Evolutionary conservation across 2,888 invertebrate species (phyloP).

Genomic region (Xestia c-nigrum): DNA sequence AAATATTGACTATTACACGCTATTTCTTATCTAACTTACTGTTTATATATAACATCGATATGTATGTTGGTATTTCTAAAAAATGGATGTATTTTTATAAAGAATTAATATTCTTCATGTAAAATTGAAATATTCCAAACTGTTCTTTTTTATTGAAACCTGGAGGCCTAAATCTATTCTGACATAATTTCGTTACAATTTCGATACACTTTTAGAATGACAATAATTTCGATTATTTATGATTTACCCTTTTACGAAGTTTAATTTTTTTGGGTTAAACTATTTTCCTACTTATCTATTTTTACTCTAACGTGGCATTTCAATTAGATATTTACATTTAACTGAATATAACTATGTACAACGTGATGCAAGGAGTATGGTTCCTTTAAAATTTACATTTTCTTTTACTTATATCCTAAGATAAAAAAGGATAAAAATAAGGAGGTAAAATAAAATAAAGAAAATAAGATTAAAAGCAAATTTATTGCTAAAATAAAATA

Average conservation of each 20-base stretch:
- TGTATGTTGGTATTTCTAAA: constrained; percentile 89
- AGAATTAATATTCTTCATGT: constrained; percentile 72
- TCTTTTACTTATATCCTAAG: constrained; percentile 74
- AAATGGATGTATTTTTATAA: constrained; percentile 80
- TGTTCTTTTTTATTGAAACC: constrained; percentile 68
- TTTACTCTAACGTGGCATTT: constrained; percentile 74
- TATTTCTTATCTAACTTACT: constrained; percentile 81
- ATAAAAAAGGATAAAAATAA: constrained; percentile 72
- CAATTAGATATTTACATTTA: constrained; percentile 80
- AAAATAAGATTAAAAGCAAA: constrained; percentile 89
- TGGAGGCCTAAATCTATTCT: constrained; percentile 81
- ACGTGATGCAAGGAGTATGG: constrained; percentile 89
- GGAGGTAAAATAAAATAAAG: constrained; percentile 82
- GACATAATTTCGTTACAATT: constrained; percentile 78
- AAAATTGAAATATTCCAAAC: constrained; percentile 77
- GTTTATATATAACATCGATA: constrained; percentile 89
- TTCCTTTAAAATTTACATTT: constrained; percentile 88
- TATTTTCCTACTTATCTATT: constrained; percentile 80
- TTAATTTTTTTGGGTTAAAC: constrained; percentile 71
- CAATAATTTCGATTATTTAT: constrained; percentile 84
- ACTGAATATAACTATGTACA: constrained; percentile 83
- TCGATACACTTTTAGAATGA: constrained; percentile 79
- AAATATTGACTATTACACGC: constrained; percentile 87
- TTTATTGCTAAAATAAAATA: constrained; percentile 91
- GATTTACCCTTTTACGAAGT: constrained; percentile 78